A percentile compares a stretch with the other conserved stretches of the same genome.
These are phyloP conservation scores for Limnephilus marmoratus DNA, from an alignment of 2,888 invertebrate genomes.

Conservation along the genomic window DNA sequence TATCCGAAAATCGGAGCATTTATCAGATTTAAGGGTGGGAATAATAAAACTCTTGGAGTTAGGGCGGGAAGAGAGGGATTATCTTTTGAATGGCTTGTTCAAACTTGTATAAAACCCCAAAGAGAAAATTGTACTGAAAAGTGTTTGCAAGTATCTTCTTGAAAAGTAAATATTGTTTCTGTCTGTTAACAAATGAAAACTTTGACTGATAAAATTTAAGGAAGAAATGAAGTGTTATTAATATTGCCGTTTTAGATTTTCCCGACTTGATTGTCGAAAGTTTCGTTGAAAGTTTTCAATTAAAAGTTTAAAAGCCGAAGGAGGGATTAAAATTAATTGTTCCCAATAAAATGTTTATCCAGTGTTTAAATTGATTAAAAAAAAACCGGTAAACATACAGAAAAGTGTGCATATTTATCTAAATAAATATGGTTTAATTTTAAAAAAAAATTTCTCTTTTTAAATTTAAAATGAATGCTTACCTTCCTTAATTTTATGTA, in stretches of 20 bases:
- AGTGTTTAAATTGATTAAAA: background rate
- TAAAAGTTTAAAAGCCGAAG: conserved; percentile 14
- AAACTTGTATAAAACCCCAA: background rate
- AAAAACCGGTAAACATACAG: background rate
- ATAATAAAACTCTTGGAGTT: background rate
- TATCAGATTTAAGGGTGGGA: background rate
- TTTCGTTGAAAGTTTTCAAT: conserved; percentile 15
- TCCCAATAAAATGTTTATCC: background rate
- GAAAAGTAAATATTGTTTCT: conserved; percentile 38
- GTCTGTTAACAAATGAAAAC: conserved; percentile 43
- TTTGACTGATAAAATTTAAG: conserved; percentile 45
- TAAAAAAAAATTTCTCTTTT: background rate
- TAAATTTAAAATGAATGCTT: background rate
- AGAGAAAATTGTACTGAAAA: background rate
- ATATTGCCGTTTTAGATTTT: background rate
- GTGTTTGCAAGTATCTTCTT: conserved; percentile 8
- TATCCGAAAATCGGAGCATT: background rate
- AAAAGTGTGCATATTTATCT: no score
- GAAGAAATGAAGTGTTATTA: conserved; percentile 31
- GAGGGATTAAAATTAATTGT: background rate
- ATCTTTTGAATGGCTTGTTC: conserved; percentile 14
- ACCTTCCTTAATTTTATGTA: background rate
- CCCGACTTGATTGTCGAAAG: background rate
- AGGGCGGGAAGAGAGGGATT: background rate
- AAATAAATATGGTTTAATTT: background rate